phyloP scores from a whole-genome alignment of 2,797 vertebrate genomes.

The Chloroceryle amazona region DNA sequence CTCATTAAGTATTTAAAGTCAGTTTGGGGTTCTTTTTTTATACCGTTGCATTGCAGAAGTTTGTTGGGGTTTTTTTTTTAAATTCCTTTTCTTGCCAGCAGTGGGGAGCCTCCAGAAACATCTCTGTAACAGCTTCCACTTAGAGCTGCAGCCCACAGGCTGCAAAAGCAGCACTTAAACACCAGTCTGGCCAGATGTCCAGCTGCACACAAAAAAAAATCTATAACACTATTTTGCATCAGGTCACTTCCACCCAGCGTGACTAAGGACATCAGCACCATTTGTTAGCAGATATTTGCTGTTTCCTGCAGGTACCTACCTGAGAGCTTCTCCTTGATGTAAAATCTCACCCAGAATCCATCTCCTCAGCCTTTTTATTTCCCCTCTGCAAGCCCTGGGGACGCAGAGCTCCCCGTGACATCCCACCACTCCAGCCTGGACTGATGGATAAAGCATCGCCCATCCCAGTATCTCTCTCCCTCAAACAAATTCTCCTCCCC shows the following conservation, averaged over 20 bases:
- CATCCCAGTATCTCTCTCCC: rapidly evolving
- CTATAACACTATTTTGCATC: neutral
- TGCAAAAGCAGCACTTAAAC: neutral
- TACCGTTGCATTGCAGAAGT: rapidly evolving
- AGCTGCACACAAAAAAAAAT: neutral
- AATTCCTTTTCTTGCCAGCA: neutral
- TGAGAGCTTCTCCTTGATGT: neutral
- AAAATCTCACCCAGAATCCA: constrained; percentile 18
- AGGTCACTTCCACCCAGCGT: neutral
- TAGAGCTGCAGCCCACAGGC: neutral
- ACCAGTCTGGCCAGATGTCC: neutral
- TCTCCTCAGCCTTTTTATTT: neutral
- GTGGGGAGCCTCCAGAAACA: neutral
- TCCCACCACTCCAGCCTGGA: rapidly evolving
- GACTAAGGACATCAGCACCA: neutral
- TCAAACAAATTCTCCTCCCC: neutral
- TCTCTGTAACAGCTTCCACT: neutral
- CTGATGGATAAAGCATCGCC: rapidly evolving
- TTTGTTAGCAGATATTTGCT: neutral
- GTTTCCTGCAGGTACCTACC: neutral
- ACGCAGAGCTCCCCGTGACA: rapidly evolving
- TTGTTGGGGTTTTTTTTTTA: neutral
- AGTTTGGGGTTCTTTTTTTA: neutral
- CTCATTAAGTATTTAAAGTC: neutral
- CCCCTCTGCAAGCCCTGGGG: rapidly evolving